A percentile compares a stretch with the other conserved stretches of the same genome.
Evolutionary conservation across 2,888 invertebrate species (phyloP).

Genomic region (Pherbina coryleti): DNA sequence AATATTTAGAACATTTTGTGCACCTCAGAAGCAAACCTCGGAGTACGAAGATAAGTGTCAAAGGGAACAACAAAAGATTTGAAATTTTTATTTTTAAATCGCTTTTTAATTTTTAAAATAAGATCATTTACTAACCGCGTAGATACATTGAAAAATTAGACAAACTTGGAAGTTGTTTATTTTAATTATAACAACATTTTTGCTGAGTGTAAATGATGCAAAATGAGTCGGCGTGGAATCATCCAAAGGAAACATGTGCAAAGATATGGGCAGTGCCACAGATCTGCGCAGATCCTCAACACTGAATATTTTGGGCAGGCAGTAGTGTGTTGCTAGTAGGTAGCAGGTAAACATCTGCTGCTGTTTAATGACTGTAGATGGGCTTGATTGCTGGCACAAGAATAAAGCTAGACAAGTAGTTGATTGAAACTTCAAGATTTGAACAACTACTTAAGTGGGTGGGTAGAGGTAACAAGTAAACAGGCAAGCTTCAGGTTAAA

Average conservation of each 20-base stretch:
- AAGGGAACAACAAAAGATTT: too few relatives aligned
- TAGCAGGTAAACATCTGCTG: neutral
- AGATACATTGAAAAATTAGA: too few relatives aligned
- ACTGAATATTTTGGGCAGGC: neutral
- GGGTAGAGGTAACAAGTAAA: neutral
- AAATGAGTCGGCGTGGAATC: too few relatives aligned
- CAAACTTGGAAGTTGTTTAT: too few relatives aligned
- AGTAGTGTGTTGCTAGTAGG: neutral
- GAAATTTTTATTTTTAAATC: too few relatives aligned
- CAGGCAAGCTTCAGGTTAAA: neutral
- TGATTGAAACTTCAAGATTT: neutral
- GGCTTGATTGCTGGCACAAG: neutral
- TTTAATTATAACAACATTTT: too few relatives aligned
- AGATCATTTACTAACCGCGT: too few relatives aligned
- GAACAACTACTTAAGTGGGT: neutral
- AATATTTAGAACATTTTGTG: slow-evolving; percentile 33
- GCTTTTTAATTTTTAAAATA: too few relatives aligned
- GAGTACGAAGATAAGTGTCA: slow-evolving; percentile 7
- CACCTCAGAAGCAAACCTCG: slow-evolving; percentile 19
- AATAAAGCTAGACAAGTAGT: neutral
- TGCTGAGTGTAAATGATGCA: too few relatives aligned
- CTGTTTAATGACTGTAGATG: slow-evolving; percentile 18
- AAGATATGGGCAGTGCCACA: too few relatives aligned
- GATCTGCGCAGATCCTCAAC: neutral
- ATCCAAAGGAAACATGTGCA: too few relatives aligned